Evolutionary conservation across 2,113 vertebrate species (phyloP), one percentile per base, ranked within the genome.

Genomic region (Melanerpes formicivorus): DNA sequence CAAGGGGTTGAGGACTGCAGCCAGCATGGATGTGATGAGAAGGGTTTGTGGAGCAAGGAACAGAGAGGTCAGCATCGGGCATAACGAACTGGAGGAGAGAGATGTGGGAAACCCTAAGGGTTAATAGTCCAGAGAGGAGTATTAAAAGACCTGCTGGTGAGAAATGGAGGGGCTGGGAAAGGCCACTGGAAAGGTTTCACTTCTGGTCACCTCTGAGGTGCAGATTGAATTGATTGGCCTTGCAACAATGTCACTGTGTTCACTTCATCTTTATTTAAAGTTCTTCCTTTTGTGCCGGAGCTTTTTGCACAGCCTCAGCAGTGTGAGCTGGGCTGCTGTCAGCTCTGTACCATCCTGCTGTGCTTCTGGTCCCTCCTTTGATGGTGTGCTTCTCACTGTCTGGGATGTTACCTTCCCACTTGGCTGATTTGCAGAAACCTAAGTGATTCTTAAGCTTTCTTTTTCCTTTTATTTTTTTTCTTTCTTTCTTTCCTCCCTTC

Each of bases 181-280:
- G 82, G 93, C 88, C 90, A 18, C 55, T 25, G 58, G 19, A 85
- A 81, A 93, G 91, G 85, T 95, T 87, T 90, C 3, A 1, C 58
- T 78, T 95, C 76, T 78, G 90, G 34, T 93, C 87, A 93, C 90
- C 84, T 91, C 91, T 69, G 82, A 95, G 80, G 71, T 87, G 64
- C 48, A 77, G 88, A 52, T n/a, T 74, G 73, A 76, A 60, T 40
- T 70, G 76, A 81, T 80, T 3, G 5, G 46, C 89, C 3, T 0
- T 48, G 46, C 74, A 46, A 44, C 93, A 84, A 70, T 90, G 87
- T 74, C 77, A 0, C 81, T 65, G 71, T 56, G 69, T 92, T 62
- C 1, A 16, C 84, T 94, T 96, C 91, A 90, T 95, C 95, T 96
- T 94, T 94, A 90, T 86, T 83, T 96, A 95, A 94, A 94, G 69